phyloP scores from a whole-genome alignment of 2,113 vertebrate species.

The Lanius ludovicianus region DNA sequence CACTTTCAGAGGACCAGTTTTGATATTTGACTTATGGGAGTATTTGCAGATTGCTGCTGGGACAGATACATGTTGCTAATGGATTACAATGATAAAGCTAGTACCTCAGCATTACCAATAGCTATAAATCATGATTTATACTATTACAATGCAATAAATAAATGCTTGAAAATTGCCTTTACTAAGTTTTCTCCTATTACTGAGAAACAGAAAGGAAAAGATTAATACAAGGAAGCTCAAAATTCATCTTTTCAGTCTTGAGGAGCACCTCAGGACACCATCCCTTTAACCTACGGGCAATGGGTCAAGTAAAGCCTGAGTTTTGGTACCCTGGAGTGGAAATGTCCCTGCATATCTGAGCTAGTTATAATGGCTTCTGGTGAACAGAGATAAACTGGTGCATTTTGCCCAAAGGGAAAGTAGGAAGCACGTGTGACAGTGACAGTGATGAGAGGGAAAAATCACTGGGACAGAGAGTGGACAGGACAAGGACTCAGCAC shows the following conservation, averaged over 20 bases:
- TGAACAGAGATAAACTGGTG: neutral
- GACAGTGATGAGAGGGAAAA: neutral
- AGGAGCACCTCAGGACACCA: neutral
- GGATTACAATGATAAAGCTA: neutral
- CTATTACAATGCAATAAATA: neutral
- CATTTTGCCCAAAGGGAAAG: neutral
- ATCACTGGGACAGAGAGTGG: accelerated
- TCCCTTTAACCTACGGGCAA: neutral
- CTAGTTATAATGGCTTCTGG: neutral
- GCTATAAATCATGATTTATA: neutral
- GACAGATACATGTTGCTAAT: neutral
- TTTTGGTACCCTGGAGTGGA: neutral
- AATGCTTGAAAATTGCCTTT: neutral
- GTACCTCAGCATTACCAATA: neutral
- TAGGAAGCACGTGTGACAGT: neutral
- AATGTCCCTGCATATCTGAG: neutral
- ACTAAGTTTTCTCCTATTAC: neutral
- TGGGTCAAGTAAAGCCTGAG: neutral
- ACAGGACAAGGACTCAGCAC: accelerated
- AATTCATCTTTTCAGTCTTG: neutral
- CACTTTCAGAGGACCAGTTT: neutral
- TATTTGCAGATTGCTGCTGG: neutral
- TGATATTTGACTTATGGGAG: neutral
- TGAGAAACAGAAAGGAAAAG: neutral
- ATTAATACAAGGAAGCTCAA: neutral